phyloP scores from a whole-genome alignment of 2,113 vertebrate genomes.

The Zosterops hypoxanthus region DNA sequence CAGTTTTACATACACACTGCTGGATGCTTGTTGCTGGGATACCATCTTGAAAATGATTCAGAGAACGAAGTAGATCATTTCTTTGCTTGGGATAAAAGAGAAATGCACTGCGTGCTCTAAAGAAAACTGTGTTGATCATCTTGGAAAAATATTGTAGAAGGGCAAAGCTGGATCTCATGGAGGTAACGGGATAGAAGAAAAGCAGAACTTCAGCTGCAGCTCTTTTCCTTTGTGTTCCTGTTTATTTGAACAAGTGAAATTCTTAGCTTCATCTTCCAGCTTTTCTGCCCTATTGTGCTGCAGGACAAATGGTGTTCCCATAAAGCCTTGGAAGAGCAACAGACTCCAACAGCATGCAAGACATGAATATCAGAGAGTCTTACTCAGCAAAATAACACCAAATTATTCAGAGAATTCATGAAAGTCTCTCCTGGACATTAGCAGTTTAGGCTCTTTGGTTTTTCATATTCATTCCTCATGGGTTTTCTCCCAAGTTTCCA shows the following conservation, averaged over 20 bases:
- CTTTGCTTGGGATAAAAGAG: constrained; percentile 5
- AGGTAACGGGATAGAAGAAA: background rate
- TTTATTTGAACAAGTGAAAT: background rate
- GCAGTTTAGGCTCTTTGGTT: background rate
- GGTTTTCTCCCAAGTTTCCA: background rate
- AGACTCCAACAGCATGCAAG: background rate
- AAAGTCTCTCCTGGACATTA: background rate
- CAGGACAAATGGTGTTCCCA: background rate
- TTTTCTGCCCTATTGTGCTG: background rate
- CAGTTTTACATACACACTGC: background rate
- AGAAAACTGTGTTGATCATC: background rate
- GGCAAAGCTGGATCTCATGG: background rate
- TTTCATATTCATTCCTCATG: background rate
- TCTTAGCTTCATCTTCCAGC: background rate
- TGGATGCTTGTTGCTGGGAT: constrained; percentile 51
- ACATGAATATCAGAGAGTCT: background rate
- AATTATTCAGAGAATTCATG: background rate
- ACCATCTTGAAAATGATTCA: constrained; percentile 1
- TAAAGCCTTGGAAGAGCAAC: background rate
- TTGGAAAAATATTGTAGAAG: background rate
- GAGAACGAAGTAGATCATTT: background rate
- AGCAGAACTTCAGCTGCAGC: background rate
- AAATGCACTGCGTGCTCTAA: background rate
- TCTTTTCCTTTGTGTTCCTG: background rate
- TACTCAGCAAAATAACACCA: background rate